phyloP scores from a whole-genome alignment of 2,113 vertebrate species.

The Paralichthys olivaceus region DNA sequence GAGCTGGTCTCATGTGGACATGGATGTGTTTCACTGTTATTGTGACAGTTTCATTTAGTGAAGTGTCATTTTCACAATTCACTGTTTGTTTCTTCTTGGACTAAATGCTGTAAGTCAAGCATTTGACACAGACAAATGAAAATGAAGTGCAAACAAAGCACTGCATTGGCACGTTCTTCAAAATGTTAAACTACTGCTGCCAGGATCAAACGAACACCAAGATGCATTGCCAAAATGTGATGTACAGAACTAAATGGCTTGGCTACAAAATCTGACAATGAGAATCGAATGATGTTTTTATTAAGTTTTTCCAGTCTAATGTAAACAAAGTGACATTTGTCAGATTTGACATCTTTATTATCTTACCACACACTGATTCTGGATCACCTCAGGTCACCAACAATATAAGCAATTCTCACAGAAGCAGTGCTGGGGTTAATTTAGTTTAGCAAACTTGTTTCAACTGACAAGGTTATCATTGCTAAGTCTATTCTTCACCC shows the following conservation, averaged over 20 bases:
- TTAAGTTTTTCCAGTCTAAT: not conserved
- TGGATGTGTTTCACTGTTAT: no score
- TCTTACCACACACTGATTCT: no score
- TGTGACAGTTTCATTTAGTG: not conserved
- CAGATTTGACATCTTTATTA: no score
- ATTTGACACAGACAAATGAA: not conserved
- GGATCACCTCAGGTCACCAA: no score
- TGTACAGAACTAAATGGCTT: no score
- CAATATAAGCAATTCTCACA: not conserved
- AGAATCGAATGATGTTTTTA: no score
- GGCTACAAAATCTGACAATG: no score
- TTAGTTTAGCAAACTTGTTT: not conserved
- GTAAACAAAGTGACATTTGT: not conserved
- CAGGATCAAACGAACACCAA: not conserved
- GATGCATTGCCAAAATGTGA: no score
- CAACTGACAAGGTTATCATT: no score
- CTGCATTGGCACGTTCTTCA: not conserved
- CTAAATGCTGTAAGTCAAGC: not conserved
- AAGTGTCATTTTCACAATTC: not conserved
- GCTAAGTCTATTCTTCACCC: not conserved
- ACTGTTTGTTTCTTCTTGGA: not conserved
- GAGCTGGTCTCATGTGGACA: no score
- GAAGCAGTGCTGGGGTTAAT: not conserved
- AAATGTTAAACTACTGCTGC: not conserved
- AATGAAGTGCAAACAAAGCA: not conserved